Evolutionary conservation across 2,888 invertebrate species (phyloP), one percentile per base, ranked within the genome.

Genomic region (Cryptocheilus praepositus): DNA sequence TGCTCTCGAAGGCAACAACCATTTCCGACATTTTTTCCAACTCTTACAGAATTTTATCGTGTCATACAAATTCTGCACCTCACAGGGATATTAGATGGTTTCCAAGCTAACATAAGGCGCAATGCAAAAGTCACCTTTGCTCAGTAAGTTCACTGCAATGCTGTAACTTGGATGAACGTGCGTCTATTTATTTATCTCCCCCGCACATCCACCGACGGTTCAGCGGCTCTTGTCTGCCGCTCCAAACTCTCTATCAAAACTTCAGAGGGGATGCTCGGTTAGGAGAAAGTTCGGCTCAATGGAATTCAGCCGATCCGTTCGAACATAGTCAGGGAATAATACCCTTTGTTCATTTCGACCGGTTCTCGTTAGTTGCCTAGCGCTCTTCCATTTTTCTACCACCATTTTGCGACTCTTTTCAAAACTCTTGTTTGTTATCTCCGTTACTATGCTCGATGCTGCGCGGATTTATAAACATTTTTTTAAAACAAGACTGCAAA

Each of bases 261-360:
- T 28, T 28, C 28, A 7, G 28, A 28, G 28, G 28, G 28, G 28
- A 64, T 54, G 19, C 36, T 46, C 36, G 8, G 15, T 18, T 15
- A 19, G 49, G 49, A 46, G 43, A n/a, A n/a, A 55, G 21, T 21
- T 36, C 55, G 54, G 15, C 16, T 70, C 71, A 72, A 79, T 74
- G 65, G 74, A 69, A 73, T 73, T 80, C 77, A 64, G 54, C 54
- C 72, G 72, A 71, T 77, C 72, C 74, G 66, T 67, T 76, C 71
- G 66, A 74, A 77, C 64, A 72, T 71, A 80, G 73, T 69, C 69
- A 61, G 61, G 58, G 67, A 79, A 79, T 79, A 79, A 80, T 77
- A 73, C 74, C 80, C 74, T 79, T 80, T 80, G 80, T 79, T 69
- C 79, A 67, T 70, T 70, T 71, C 63, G 74, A 63, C 69, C 69